Conservation (phyloP, 1,140 invertebrate species). For the Ruditapes philippinarum region DNA sequence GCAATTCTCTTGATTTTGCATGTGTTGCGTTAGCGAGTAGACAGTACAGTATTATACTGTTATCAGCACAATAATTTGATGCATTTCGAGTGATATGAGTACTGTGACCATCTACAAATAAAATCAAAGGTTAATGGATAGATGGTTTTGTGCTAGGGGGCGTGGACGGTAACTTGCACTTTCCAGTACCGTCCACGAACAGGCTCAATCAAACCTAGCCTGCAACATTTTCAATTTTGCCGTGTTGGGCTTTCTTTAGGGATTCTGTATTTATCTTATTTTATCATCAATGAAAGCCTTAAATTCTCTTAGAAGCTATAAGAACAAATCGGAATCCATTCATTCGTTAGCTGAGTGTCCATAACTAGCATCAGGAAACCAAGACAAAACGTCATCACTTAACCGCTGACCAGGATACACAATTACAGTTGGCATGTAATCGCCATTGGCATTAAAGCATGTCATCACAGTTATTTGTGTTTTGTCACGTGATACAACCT, state of each 20-base stretch:
- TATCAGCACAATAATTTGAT: not conserved
- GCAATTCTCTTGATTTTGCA: too few relatives aligned
- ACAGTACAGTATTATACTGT: conserved; percentile 5
- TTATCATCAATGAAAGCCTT: not conserved
- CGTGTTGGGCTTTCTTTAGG: too few relatives aligned
- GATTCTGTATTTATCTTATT: too few relatives aligned
- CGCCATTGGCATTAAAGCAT: conserved; percentile 4
- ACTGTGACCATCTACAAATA: not conserved
- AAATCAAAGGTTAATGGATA: not conserved
- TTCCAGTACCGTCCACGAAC: too few relatives aligned
- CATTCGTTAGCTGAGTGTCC: not conserved
- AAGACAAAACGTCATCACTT: too few relatives aligned
- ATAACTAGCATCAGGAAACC: not conserved
- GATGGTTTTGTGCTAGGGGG: too few relatives aligned
- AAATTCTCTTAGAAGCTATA: not conserved
- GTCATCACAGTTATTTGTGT: not conserved
- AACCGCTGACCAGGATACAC: not conserved
- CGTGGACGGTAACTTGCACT: too few relatives aligned
- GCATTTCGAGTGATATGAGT: not conserved
- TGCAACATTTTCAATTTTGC: too few relatives aligned
- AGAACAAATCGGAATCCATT: not conserved
- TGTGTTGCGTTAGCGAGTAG: not conserved
- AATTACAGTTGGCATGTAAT: conserved; percentile 39
- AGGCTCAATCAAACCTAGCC: too few relatives aligned
- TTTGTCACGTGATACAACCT: not conserved